Evolutionary conservation across 2,113 vertebrate species (phyloP).

Genomic region (Festucalex cinctus): DNA sequence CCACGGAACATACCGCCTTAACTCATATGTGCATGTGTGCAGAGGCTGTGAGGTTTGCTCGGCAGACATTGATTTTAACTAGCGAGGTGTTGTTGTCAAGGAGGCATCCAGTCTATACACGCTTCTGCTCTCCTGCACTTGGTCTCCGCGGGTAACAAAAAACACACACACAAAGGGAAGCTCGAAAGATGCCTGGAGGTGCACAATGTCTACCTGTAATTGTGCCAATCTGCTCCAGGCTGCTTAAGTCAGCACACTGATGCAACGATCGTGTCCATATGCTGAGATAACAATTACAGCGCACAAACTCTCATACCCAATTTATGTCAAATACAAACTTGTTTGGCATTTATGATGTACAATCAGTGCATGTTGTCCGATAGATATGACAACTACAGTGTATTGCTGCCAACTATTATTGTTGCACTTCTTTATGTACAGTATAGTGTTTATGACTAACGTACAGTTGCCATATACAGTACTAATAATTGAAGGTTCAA

Average conservation of each 20-base stretch:
- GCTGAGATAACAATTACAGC: background rate
- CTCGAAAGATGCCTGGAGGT: background rate
- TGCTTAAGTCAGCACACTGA: background rate
- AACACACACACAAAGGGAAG: slow-evolving; percentile 17
- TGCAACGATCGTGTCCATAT: background rate
- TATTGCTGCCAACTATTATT: background rate
- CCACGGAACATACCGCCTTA: slow-evolving; percentile 58
- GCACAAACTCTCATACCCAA: background rate
- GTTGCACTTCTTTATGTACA: background rate
- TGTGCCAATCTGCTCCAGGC: background rate
- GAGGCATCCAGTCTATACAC: slow-evolving; percentile 59
- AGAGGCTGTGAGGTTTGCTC: slow-evolving; percentile 64
- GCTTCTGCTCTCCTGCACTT: slow-evolving; percentile 32
- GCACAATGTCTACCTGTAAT: slow-evolving; percentile 12
- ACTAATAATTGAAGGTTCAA: too few species aligned
- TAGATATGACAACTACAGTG: background rate
- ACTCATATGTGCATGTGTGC: slow-evolving; percentile 56
- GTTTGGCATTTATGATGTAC: background rate
- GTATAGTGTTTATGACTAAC: background rate
- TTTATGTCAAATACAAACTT: background rate
- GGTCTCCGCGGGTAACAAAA: slow-evolving; percentile 47
- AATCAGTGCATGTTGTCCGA: too few species aligned
- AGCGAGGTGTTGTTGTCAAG: slow-evolving; percentile 62
- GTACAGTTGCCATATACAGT: background rate
- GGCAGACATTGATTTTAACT: slow-evolving; percentile 73